Evolutionary conservation across 2,888 invertebrate species (phyloP), one percentile per base, ranked within the genome.

Genomic region (Athalia circularis): DNA sequence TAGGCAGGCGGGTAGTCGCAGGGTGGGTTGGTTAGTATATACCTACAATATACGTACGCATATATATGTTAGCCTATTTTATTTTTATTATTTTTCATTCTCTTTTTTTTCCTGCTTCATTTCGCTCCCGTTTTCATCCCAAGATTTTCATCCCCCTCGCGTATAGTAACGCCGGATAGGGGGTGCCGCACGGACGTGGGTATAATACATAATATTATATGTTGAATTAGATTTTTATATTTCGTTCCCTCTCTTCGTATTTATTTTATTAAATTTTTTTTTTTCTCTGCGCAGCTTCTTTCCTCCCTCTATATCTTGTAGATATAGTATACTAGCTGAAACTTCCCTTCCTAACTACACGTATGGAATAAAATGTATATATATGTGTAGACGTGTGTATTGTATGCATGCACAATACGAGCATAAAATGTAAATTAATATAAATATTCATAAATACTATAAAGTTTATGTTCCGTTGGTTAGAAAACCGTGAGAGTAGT

Each of bases 371-470:
- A 54, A 11, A 29, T 2, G 29, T 29, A 29, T 29, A 29, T 64
- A 9, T 47, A 65, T 13, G n/a, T 6, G n/a, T 4, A 65, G 0
- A 65, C 47, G 4, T 43, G 45, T 62, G 7, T 43, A 4, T 64
- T 15, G 11, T 43, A 8, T 64, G 15, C 6, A 29, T 64, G 15
- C 2, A 54, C 52, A 9, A 29, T 84, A 85, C 80, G 80, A 82
- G 84, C 87, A 86, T 89, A 88, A 89, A 89, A 88, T 88, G 88
- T 89, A 87, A 88, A 89, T 89, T 89, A 88, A 88, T 90, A 90
- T 90, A 90, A 90, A 90, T 90, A 90, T 90, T 90, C 90, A 90
- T 90, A 89, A 90, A 90, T 88, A 90, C 87, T 86, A 86, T 89
- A 89, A 89, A 90, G 86, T 89, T 90, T 89, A 88, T 87, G 89